Base-by-base conservation (phyloP, 2,888 invertebrate species). In the Brachynemurus nebulosus region DNA sequence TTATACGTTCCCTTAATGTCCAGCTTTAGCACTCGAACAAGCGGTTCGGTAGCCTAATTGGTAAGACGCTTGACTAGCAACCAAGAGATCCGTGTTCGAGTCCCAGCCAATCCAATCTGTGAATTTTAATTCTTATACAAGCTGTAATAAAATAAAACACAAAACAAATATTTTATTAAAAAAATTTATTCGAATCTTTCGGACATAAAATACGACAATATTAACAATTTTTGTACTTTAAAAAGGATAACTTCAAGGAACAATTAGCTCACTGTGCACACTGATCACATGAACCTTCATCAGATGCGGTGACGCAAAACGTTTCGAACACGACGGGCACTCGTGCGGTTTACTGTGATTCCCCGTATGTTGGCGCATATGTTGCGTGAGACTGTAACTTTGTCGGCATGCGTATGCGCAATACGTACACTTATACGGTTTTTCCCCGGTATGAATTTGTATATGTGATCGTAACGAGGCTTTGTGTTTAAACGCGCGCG, bases 331-430 rank as follows among this genome's bases (percentile, higher is more conserved):
- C 20, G 48, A 41, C n/a, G 44, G 35, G 17, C 53, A 52, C 2
- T 44, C 41, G 25, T 41, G 40, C 2, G 48, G 49, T 6, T 50
- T 37, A 17, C 25, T 40, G 2, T 37, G 14, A 18, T 48, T 46
- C 5, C 23, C 38, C 2, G 30, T 27, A 44, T 61, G 62, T 44
- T 55, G 55, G 30, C 51, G 51, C 57, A 62, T 59, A 43, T 62
- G 62, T 42, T 59, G 55, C 1, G 55, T 57, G n/a, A 62, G 49
- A 42, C 55, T 55, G 47, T 58, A 58, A 12, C 56, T 55, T 37
- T 59, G 58, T n/a, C 59, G 55, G 40, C 60, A 57, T 0, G 59
- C 57, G 44, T 60, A 62, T 0, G 59, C 45, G 44, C 62, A 62
- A 35, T 59, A 55, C 11, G 50, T 54, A 44, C 62, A 62, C 42